Conservation (phyloP, 2,113 vertebrate genomes). For the Carassius auratus region DNA sequence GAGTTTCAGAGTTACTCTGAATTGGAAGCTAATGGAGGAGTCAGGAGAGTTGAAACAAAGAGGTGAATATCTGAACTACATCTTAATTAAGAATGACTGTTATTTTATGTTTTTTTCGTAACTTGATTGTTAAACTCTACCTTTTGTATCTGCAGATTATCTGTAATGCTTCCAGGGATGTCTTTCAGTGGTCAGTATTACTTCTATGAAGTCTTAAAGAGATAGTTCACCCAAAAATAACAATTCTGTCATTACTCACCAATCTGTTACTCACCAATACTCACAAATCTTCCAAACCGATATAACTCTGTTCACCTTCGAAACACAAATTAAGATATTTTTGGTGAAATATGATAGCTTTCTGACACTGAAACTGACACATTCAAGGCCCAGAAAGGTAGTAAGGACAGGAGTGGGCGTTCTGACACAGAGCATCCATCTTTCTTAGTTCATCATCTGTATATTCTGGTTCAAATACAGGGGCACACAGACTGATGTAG, state of each 20-base stretch:
- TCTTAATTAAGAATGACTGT: neutral
- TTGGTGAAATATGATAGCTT: neutral
- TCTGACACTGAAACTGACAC: no score
- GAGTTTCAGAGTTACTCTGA: slow-evolving; percentile 83
- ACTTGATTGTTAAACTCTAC: neutral
- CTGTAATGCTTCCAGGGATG: slow-evolving; percentile 45
- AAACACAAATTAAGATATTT: neutral
- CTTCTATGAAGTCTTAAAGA: slow-evolving; percentile 11
- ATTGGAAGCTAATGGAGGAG: slow-evolving; percentile 57
- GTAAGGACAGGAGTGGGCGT: no score
- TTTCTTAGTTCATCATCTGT: no score
- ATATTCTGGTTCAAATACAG: no score
- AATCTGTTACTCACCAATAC: no score
- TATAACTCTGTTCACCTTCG: no score
- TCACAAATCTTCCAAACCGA: no score
- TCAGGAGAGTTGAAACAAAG: slow-evolving; percentile 70
- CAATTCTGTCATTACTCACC: neutral
- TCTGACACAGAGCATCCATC: no score
- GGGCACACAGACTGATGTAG: no score
- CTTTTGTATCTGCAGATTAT: slow-evolving; percentile 32
- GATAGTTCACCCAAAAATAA: no score
- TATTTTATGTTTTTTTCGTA: neutral
- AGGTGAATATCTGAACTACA: slow-evolving; percentile 69
- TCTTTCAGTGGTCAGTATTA: slow-evolving; percentile 57
- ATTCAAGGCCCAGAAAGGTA: no score